Percentiles rank a stretch among this genome's conserved stretches.
These are phyloP conservation scores for Psittacus erithacus DNA, from an alignment of 2,113 vertebrate genomes.

Conservation along the genomic window DNA sequence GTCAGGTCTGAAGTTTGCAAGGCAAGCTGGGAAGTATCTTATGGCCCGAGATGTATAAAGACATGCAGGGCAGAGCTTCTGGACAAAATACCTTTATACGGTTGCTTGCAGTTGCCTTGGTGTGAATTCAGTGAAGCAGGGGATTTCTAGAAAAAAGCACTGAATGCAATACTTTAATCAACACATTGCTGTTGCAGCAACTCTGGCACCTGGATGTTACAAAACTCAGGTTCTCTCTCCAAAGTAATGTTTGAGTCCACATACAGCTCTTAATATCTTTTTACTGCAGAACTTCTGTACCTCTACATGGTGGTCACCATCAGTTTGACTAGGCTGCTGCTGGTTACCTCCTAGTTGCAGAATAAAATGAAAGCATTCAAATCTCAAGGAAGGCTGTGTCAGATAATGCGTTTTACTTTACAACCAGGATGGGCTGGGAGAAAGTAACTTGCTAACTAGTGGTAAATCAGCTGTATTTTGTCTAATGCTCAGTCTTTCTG, in stretches of 20 bases:
- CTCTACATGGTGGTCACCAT: not conserved
- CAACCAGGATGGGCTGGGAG: not conserved
- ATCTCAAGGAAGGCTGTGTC: not conserved
- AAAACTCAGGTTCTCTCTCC: not conserved
- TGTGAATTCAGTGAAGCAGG: not conserved
- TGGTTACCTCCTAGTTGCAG: not conserved
- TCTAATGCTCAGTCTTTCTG: not conserved
- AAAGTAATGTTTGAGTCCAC: not conserved
- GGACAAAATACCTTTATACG: not conserved
- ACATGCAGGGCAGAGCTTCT: not conserved
- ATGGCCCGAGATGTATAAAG: not conserved
- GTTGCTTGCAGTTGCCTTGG: not conserved
- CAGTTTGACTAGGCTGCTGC: not conserved
- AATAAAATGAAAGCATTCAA: not conserved
- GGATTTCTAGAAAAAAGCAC: not conserved
- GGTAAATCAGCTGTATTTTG: not conserved
- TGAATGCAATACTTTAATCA: not conserved
- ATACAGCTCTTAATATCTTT: not conserved
- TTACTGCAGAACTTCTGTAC: not conserved
- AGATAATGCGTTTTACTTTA: not conserved
- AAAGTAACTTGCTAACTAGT: not conserved
- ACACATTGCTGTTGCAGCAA: not conserved
- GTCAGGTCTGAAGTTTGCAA: not conserved
- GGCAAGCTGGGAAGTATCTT: not conserved
- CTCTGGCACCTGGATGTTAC: not conserved